A percentile compares a stretch with the other conserved stretches of the same genome.
These are phyloP conservation scores for Sphaeramia orbicularis DNA, from an alignment of 2,797 vertebrate genomes.

Conservation along the genomic window DNA sequence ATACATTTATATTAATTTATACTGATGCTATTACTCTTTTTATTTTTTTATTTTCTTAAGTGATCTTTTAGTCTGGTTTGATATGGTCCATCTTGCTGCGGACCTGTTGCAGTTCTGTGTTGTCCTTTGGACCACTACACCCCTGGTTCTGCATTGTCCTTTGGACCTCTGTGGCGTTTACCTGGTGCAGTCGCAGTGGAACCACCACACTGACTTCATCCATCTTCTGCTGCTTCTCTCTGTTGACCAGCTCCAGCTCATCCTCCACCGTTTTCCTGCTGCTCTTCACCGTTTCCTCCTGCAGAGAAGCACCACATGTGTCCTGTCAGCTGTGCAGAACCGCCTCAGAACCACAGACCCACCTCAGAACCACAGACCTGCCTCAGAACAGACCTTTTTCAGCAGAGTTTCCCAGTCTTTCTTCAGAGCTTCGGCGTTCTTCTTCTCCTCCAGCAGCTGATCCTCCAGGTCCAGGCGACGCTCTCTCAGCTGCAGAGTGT, in stretches of 20 bases:
- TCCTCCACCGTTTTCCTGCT: slow-evolving; percentile 79
- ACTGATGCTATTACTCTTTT: no score
- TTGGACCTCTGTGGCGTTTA: no score
- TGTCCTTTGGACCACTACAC: not conserved
- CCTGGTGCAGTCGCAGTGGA: slow-evolving; percentile 93
- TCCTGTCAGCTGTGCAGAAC: no score
- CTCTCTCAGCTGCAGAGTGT: slow-evolving; percentile 87
- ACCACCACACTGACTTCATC: slow-evolving; percentile 91
- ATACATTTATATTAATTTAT: no score
- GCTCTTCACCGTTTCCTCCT: slow-evolving; percentile 85
- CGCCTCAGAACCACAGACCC: no score
- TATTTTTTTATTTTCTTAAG: no score
- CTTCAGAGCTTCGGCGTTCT: slow-evolving; percentile 83
- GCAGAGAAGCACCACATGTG: slow-evolving; percentile 17
- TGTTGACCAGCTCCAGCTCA: slow-evolving; percentile 89
- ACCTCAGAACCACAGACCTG: no score
- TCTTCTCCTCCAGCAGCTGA: slow-evolving; percentile 86
- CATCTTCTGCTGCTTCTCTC: slow-evolving; percentile 92
- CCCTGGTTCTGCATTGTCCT: no score
- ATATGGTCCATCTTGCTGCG: no score
- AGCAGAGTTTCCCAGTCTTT: slow-evolving; percentile 84
- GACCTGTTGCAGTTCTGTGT: no score
- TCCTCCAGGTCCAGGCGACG: slow-evolving; percentile 89
- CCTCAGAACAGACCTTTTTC: slow-evolving; percentile 90
- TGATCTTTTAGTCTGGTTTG: no score